Evolutionary conservation across 2,797 vertebrate genomes (phyloP).

Genomic region (Sciurus carolinensis): DNA sequence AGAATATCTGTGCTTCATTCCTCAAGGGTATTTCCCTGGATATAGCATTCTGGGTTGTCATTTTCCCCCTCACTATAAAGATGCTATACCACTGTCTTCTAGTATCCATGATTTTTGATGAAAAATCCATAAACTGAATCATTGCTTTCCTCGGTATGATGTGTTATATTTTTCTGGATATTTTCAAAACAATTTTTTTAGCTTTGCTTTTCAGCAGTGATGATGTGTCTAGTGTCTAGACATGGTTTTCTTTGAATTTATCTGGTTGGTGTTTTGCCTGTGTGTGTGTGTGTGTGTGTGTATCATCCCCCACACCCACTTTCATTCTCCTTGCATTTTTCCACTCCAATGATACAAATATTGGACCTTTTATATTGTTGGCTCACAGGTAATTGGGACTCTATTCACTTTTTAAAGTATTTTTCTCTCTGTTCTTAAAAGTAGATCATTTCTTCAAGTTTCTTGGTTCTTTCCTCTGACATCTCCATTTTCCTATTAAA

Average conservation of each 20-base stretch:
- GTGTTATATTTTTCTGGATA: not conserved
- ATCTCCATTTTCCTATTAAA: not conserved
- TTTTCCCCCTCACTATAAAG: not conserved
- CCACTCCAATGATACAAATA: not conserved
- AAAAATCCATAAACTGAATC: not conserved
- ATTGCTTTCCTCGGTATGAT: not conserved
- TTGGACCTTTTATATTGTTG: not conserved
- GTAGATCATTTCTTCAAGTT: not conserved
- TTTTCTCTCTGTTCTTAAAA: not conserved
- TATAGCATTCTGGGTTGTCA: not conserved
- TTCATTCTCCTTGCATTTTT: not conserved
- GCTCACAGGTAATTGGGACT: not conserved
- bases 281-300: no score
- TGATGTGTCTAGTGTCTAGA: not conserved
- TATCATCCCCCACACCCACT: not conserved
- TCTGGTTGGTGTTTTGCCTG: not conserved
- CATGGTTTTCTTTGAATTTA: not conserved
- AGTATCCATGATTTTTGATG: not conserved
- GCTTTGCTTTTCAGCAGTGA: not conserved
- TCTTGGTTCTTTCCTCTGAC: not conserved
- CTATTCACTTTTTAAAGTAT: not conserved
- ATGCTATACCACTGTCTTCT: not conserved
- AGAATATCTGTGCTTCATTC: not conserved
- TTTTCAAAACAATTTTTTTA: not conserved
- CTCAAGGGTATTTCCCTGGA: not conserved